Evolutionary conservation across 2,888 invertebrate species (phyloP).

Genomic region (Linnaemya tessellans): DNA sequence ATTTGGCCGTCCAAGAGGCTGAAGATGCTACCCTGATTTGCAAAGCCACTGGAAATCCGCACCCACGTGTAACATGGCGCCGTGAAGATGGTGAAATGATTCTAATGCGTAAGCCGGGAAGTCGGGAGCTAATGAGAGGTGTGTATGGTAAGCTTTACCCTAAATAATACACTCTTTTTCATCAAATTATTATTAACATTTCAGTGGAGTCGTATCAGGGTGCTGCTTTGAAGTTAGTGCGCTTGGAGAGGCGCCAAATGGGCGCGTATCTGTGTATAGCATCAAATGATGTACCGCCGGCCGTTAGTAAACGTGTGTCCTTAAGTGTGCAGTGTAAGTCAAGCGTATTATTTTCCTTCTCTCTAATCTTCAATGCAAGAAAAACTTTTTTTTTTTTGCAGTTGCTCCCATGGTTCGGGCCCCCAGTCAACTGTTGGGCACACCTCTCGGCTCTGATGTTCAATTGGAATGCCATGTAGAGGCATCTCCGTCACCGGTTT

Average conservation of each 20-base stretch:
- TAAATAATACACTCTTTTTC: not conserved
- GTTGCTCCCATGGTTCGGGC: slow-evolving; percentile 95
- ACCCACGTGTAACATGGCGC: slow-evolving; percentile 91
- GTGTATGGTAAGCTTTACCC: slow-evolving; percentile 50
- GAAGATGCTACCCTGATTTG: slow-evolving; percentile 90
- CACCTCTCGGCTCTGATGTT: slow-evolving; percentile 93
- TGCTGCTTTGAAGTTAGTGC: slow-evolving; percentile 88
- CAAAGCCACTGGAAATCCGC: slow-evolving; percentile 91
- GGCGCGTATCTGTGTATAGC: slow-evolving; percentile 96
- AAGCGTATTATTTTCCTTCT: not conserved
- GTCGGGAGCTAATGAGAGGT: slow-evolving; percentile 83
- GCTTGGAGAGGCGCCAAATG: slow-evolving; percentile 94
- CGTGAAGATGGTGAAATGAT: slow-evolving; percentile 89
- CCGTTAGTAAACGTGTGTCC: slow-evolving; percentile 94
- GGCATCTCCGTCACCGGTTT: slow-evolving; percentile 88
- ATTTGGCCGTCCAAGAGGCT: slow-evolving; percentile 91
- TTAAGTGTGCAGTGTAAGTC: slow-evolving; percentile 94
- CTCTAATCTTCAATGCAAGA: not conserved
- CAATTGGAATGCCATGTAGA: slow-evolving; percentile 94
- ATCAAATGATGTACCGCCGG: slow-evolving; percentile 95
- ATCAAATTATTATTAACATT: slow-evolving; percentile 69
- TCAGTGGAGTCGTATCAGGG: slow-evolving; percentile 91
- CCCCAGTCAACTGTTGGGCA: slow-evolving; percentile 94
- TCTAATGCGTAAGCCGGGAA: slow-evolving; percentile 84
- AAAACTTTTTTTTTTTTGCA: slow-evolving; percentile 78